Evolutionary conservation across 2,888 invertebrate genomes (phyloP).

Genomic region (Carterocephalus palaemon): DNA sequence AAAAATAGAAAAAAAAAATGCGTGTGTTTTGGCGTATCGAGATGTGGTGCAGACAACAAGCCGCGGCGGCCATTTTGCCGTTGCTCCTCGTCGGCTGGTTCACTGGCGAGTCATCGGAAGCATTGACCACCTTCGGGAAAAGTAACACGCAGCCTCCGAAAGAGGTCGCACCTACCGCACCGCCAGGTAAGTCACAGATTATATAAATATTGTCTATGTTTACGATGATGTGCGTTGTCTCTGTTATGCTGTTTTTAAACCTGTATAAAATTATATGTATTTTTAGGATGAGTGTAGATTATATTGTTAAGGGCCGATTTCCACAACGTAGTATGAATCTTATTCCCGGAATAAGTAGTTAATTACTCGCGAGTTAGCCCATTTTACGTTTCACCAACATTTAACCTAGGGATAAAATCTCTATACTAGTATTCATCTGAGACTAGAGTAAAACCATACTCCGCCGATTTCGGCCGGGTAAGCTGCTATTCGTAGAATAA

Average conservation of each 20-base stretch:
- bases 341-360: too few relatives aligned
- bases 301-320: too few relatives aligned
- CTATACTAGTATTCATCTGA: too few relatives aligned
- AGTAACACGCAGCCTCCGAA: constrained; percentile 80
- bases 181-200: constrained; percentile 73
- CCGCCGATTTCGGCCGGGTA: too few relatives aligned
- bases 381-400: too few relatives aligned
- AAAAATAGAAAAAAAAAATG: constrained; percentile 40
- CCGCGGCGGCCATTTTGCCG: constrained; percentile 59
- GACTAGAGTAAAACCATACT: too few relatives aligned
- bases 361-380: too few relatives aligned
- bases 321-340: too few relatives aligned
- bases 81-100: constrained; percentile 62
- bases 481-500: too few relatives aligned
- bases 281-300: too few relatives aligned
- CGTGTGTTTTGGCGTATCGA: constrained; percentile 59
- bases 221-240: neutral
- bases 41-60: constrained; percentile 68
- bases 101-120: constrained; percentile 76
- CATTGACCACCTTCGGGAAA: constrained; percentile 85
- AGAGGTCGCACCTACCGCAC: constrained; percentile 74
- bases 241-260: neutral
- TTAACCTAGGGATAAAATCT: too few relatives aligned
- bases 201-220: neutral
- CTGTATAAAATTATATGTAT: too few relatives aligned